Evolutionary conservation across 2,797 vertebrate species (phyloP).

Genomic region (Iguana delicatissima): DNA sequence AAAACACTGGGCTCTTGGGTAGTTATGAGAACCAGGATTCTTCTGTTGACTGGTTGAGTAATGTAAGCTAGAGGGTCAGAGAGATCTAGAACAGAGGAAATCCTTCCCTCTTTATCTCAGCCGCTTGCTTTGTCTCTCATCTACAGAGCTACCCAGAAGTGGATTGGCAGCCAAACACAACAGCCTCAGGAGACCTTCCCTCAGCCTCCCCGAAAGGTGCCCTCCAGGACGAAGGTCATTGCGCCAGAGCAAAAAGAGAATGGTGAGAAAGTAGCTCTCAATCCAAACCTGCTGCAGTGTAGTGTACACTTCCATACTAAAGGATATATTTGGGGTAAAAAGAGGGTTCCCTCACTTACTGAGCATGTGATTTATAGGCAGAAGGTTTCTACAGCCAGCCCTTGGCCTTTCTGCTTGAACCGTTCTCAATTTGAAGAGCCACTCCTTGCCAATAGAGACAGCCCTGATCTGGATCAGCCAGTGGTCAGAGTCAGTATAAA

Average conservation of each 20-base stretch:
- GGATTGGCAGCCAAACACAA: constrained; percentile 1
- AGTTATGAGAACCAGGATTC: not conserved
- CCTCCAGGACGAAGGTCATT: constrained; percentile 36
- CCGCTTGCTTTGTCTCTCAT: not conserved
- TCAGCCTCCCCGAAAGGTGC: not conserved
- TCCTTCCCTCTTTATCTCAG: not conserved
- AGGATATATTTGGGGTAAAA: not conserved
- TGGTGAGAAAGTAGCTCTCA: not conserved
- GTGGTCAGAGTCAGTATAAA: not conserved
- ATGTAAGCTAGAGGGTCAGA: not conserved
- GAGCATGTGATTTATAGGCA: not conserved
- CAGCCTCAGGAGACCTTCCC: not conserved
- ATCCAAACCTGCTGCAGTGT: not conserved
- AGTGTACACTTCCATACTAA: not conserved
- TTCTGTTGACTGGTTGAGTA: not conserved
- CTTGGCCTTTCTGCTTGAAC: not conserved
- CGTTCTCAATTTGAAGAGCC: not conserved
- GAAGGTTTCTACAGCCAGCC: not conserved
- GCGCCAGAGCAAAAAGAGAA: not conserved
- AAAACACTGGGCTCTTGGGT: not conserved
- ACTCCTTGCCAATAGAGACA: not conserved
- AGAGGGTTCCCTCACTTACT: not conserved
- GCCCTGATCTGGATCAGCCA: not conserved
- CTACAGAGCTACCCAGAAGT: constrained; percentile 17
- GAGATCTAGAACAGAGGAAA: not conserved